phyloP scores from a whole-genome alignment of 2,888 invertebrate genomes.

The Ophraella communa region DNA sequence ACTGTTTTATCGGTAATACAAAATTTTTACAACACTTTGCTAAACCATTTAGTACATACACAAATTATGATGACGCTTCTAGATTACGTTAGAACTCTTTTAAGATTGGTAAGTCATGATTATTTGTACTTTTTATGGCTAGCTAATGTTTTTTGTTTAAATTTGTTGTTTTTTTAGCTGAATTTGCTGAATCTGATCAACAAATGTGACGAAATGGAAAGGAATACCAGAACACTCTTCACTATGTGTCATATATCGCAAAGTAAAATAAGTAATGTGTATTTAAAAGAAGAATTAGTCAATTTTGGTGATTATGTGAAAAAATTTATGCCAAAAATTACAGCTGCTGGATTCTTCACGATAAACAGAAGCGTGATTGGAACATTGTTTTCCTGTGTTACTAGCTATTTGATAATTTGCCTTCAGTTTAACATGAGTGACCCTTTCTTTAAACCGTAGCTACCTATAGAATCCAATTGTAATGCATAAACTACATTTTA shows the following conservation, averaged over 20 bases:
- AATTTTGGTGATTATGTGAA: constrained; percentile 9
- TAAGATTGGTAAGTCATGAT: too few relatives aligned
- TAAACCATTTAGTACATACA: too few relatives aligned
- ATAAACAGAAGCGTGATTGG: constrained; percentile 15
- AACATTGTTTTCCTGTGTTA: constrained; percentile 14
- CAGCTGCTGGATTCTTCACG: constrained; percentile 19
- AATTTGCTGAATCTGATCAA: constrained; percentile 10
- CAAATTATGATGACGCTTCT: too few relatives aligned
- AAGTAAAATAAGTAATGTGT: neutral
- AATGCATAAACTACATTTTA: too few relatives aligned
- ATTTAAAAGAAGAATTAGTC: constrained; percentile 4
- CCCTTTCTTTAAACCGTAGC: neutral
- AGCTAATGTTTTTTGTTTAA: too few relatives aligned
- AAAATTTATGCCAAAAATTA: constrained; percentile 9
- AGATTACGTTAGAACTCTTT: neutral
- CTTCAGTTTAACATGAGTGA: constrained; percentile 20
- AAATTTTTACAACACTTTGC: neutral
- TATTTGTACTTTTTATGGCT: too few relatives aligned
- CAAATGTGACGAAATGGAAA: constrained; percentile 15
- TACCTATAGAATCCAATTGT: too few relatives aligned
- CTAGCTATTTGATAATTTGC: constrained; percentile 24
- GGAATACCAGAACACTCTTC: neutral
- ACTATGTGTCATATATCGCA: neutral
- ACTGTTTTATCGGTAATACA: neutral
- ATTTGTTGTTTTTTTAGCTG: constrained; percentile 1